Evolutionary conservation across 2,888 invertebrate genomes (phyloP).

Genomic region (Metopia argyrocephala): DNA sequence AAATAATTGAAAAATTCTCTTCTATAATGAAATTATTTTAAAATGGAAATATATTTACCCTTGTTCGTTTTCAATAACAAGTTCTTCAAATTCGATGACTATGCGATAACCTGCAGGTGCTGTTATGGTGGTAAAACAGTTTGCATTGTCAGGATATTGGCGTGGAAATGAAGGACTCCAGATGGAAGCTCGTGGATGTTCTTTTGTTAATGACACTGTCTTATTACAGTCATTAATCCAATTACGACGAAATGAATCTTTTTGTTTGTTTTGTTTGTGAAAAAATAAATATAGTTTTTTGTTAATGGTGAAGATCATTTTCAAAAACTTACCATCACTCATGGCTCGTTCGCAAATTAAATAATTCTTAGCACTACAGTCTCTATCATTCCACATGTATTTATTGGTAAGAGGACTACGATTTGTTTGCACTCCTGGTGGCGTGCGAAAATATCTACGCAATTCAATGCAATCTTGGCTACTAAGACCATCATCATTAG

Average conservation of each 20-base stretch:
- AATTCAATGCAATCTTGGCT: conserved; percentile 91
- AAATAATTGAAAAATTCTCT: background rate
- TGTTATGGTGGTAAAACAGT: conserved; percentile 85
- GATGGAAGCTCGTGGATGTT: conserved; percentile 84
- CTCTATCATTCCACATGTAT: conserved; percentile 91
- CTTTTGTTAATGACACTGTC: conserved; percentile 83
- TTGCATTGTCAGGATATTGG: conserved; percentile 86
- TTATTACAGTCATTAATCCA: conserved; percentile 83
- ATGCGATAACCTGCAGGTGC: conserved; percentile 86
- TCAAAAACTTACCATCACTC: conserved; percentile 81
- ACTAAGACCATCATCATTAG: conserved; percentile 90
- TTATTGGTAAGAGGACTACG: conserved; percentile 79
- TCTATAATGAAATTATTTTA: background rate
- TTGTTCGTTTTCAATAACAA: conserved; percentile 88
- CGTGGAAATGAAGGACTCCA: conserved; percentile 90
- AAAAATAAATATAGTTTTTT: background rate
- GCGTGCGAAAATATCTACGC: conserved; percentile 83
- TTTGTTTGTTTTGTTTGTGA: background rate
- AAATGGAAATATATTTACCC: conserved; percentile 79
- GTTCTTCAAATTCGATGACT: conserved; percentile 86
- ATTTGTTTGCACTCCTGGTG: conserved; percentile 75
- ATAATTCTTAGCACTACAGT: conserved; percentile 86
- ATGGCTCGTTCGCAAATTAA: conserved; percentile 87
- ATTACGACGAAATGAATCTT: conserved; percentile 79
- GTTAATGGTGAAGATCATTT: background rate